Evolutionary conservation across 30 jellyfish, hydroid and myxozoan genomes (phyloP).

Genomic region (Sanderia malayensis): DNA sequence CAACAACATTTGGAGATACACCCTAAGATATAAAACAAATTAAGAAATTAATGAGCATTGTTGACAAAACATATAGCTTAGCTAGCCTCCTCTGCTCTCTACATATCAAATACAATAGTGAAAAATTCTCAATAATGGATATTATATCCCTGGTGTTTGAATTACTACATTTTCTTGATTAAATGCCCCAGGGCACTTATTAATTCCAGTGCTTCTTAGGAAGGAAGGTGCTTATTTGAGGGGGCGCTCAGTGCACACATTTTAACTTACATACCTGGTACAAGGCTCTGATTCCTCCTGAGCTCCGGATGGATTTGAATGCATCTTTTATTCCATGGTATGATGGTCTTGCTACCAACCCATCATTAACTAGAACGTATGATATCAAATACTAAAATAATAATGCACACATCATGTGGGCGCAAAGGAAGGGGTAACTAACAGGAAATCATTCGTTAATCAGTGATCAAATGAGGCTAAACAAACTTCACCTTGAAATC

Average conservation of each 20-base stretch:
- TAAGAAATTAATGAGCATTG: no score
- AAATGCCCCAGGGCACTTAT: no score
- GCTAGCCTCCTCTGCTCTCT: no score
- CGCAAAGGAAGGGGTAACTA: neutral
- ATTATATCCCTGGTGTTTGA: no score
- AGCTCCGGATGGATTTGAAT: slow-evolving; percentile 51
- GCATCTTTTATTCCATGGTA: slow-evolving; percentile 90
- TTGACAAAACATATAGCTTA: no score
- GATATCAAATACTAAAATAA: no score
- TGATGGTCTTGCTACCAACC: slow-evolving; percentile 71
- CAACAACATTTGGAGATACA: slow-evolving; percentile 85
- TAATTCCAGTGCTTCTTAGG: no score
- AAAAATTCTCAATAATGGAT: no score
- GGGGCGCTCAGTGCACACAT: no score
- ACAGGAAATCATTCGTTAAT: neutral
- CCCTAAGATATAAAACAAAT: slow-evolving; percentile 61
- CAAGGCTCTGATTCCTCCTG: slow-evolving; percentile 77
- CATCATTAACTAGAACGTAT: slow-evolving; percentile 81
- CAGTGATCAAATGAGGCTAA: neutral
- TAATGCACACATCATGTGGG: neutral
- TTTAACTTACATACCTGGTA: slow-evolving; percentile 82
- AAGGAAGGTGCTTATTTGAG: no score
- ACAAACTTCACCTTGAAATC: slow-evolving; percentile 90
- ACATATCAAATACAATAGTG: no score
- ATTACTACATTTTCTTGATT: no score